phyloP scores from a whole-genome alignment of 1,140 invertebrate species.

The Limonius californicus region DNA sequence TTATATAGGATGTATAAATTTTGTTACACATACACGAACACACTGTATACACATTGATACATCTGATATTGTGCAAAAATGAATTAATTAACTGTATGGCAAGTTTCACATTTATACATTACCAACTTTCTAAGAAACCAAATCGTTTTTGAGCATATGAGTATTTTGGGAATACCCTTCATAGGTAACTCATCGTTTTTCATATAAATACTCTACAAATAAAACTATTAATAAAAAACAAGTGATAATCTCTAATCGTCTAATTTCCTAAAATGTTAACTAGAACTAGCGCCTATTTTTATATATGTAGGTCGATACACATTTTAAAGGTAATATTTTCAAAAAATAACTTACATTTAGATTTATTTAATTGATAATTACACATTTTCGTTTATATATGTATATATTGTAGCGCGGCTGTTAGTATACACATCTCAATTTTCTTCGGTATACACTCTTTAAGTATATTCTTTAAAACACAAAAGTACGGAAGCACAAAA shows the following conservation, averaged over 20 bases:
- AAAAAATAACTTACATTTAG: slow-evolving; percentile 6
- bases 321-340: neutral
- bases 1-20: too few relatives aligned
- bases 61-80: too few relatives aligned
- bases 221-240: neutral
- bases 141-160: slow-evolving; percentile 15
- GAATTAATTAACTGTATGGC: neutral
- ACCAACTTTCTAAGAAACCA: slow-evolving; percentile 17
- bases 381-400: slow-evolving; percentile 5
- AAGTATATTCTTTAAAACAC: neutral
- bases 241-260: neutral
- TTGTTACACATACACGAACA: too few relatives aligned
- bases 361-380: slow-evolving; percentile 14
- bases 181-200: slow-evolving; percentile 14
- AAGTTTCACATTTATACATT: slow-evolving; percentile 20
- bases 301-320: neutral
- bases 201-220: neutral
- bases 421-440: neutral
- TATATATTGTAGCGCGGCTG: neutral
- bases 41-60: too few relatives aligned
- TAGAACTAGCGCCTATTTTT: slow-evolving; percentile 3
- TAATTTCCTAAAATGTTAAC: neutral
- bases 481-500: slow-evolving; percentile 12
- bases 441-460: neutral
- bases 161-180: slow-evolving; percentile 5